Conservation (phyloP, 2,113 vertebrate genomes). For the Rhineura floridana region DNA sequence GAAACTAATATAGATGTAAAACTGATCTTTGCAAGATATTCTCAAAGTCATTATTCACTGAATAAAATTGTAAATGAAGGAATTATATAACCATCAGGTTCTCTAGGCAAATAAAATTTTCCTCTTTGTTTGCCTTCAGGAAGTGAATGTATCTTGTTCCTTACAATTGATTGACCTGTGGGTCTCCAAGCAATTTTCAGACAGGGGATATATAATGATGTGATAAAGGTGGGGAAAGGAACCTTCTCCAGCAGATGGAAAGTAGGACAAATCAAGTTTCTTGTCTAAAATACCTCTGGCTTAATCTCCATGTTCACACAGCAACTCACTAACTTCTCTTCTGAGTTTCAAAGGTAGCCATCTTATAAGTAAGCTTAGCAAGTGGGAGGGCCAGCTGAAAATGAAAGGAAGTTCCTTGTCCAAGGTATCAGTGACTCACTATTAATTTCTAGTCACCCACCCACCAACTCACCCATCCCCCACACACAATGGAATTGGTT, state of each 20-base stretch:
- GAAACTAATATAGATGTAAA: background rate
- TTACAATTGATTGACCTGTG: slow-evolving; percentile 40
- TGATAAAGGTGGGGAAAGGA: background rate
- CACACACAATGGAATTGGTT: too few species aligned
- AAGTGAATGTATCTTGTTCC: slow-evolving; percentile 41
- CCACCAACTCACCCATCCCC: too few species aligned
- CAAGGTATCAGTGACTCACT: background rate
- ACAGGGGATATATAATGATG: background rate
- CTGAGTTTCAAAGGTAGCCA: background rate
- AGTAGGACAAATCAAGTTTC: background rate
- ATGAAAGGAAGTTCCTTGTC: too few species aligned
- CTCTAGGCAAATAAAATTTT: slow-evolving; percentile 25
- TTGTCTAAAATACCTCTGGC: background rate
- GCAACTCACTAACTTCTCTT: background rate
- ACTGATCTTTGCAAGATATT: slow-evolving; percentile 36
- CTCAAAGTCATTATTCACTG: slow-evolving; percentile 38
- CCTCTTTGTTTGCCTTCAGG: slow-evolving; percentile 42
- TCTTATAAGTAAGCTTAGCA: background rate
- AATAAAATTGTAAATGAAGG: slow-evolving; percentile 45
- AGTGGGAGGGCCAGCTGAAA: background rate
- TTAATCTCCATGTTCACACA: background rate
- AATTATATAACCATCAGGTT: slow-evolving; percentile 39
- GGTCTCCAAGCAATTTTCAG: slow-evolving; percentile 9
- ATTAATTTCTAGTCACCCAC: background rate
- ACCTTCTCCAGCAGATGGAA: background rate